phyloP scores from a whole-genome alignment of 35 echinoderm and acorn worm genomes.

The Eucidaris tribuloides region DNA sequence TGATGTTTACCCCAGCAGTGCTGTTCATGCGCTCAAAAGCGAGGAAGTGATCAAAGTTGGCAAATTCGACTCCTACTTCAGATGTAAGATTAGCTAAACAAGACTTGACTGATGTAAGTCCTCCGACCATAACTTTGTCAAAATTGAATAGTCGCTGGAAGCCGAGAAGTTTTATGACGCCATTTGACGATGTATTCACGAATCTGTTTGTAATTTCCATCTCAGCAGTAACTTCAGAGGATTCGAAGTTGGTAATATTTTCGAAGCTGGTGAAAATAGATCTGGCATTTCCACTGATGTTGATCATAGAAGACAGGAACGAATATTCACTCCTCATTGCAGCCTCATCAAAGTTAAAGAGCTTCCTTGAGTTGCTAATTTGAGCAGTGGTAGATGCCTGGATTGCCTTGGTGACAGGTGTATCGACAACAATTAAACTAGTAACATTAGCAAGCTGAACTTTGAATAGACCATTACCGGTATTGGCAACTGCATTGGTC shows the following conservation, averaged over 20 bases:
- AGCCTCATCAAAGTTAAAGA: background rate
- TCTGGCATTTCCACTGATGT: background rate
- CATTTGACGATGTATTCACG: background rate
- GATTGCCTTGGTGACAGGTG: background rate
- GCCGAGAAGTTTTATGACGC: background rate
- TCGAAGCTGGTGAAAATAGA: conserved; percentile 1
- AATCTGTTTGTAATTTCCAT: background rate
- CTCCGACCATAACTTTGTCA: background rate
- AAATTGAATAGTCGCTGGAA: conserved; percentile 26
- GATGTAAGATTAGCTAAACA: conserved; percentile 24
- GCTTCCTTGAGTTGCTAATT: background rate
- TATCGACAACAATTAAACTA: background rate
- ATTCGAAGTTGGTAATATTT: conserved; percentile 4
- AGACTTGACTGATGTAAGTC: background rate
- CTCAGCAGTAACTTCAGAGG: background rate
- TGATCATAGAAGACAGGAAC: conserved; percentile 16
- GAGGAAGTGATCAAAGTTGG: conserved; percentile 16
- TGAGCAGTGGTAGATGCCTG: background rate
- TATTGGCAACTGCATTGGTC: conserved; percentile 12
- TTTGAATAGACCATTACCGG: conserved; percentile 34
- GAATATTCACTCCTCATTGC: background rate
- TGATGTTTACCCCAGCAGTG: conserved; percentile 20
- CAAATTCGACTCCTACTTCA: conserved; percentile 40
- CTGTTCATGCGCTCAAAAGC: conserved; percentile 61
- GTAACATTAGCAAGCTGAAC: conserved; percentile 1